phyloP scores from a whole-genome alignment of 2,113 vertebrate genomes.

The Aptenodytes forsteri region DNA sequence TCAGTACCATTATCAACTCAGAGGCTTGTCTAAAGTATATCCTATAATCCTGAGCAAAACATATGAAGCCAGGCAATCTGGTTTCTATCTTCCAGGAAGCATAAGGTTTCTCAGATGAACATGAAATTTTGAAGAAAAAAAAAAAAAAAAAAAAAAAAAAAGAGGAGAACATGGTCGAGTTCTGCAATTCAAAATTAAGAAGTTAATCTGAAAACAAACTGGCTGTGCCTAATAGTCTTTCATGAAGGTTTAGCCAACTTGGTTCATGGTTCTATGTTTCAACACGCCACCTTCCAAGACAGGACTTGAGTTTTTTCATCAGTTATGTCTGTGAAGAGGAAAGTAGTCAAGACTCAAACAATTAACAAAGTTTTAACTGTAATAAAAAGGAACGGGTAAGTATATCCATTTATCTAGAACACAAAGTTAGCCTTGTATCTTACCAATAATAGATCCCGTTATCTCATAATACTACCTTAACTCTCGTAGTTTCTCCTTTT shows the following conservation, averaged over 20 bases:
- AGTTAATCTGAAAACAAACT: background rate
- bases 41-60: background rate
- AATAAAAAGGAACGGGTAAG: background rate
- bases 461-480: background rate
- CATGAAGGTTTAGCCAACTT: background rate
- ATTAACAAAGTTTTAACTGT: background rate
- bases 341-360: background rate
- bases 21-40: background rate
- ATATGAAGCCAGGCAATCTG: background rate
- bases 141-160: background rate
- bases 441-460: background rate
- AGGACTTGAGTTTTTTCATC: background rate
- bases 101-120: background rate
- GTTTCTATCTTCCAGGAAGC: background rate
- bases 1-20: background rate
- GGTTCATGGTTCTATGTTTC: background rate
- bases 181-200: background rate
- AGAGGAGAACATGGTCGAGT: background rate
- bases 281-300: background rate
- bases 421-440: background rate
- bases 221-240: background rate
- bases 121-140: background rate
- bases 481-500: rapidly evolving
- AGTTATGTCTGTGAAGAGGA: too few relatives aligned
- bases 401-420: background rate